Conservation (phyloP, 2,888 invertebrate genomes). For the Priocnemis perturbator region DNA sequence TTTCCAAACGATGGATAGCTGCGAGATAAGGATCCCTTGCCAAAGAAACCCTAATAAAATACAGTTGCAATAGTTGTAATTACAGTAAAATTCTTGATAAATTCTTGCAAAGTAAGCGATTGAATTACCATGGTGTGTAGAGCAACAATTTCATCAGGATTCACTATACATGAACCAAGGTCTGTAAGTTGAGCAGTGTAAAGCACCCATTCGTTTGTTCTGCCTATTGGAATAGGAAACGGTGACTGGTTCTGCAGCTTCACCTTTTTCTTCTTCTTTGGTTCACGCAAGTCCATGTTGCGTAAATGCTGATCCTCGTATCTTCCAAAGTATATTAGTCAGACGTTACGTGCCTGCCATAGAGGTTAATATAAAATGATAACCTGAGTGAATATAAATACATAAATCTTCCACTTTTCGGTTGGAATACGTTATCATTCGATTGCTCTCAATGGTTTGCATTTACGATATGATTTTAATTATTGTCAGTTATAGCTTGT, state of each 20-base stretch:
- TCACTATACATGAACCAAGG: conserved; percentile 80
- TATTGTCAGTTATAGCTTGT: too few species aligned
- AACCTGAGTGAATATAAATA: too few species aligned
- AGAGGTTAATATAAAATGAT: too few species aligned
- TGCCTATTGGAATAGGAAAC: conserved; percentile 74
- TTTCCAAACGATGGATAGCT: conserved; percentile 76
- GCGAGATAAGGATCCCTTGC: conserved; percentile 83
- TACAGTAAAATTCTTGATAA: conserved; percentile 5
- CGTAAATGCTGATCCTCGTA: too few species aligned
- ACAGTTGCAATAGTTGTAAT: conserved; percentile 17
- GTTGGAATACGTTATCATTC: too few species aligned
- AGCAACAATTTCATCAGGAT: conserved; percentile 79
- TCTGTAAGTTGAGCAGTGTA: conserved; percentile 83
- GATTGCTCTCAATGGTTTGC: too few species aligned
- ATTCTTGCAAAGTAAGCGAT: neutral
- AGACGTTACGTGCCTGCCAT: too few species aligned
- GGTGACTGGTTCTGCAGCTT: conserved; percentile 69
- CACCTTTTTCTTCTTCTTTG: conserved; percentile 75
- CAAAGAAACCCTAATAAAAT: conserved; percentile 81
- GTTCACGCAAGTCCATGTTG: conserved; percentile 77
- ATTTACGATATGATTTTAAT: too few species aligned
- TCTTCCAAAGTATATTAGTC: too few species aligned
- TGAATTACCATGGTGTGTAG: conserved; percentile 79
- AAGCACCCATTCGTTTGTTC: conserved; percentile 76
- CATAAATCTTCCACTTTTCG: too few species aligned